Conservation (phyloP, 2,113 vertebrate genomes). For the Crotalus viridis region DNA sequence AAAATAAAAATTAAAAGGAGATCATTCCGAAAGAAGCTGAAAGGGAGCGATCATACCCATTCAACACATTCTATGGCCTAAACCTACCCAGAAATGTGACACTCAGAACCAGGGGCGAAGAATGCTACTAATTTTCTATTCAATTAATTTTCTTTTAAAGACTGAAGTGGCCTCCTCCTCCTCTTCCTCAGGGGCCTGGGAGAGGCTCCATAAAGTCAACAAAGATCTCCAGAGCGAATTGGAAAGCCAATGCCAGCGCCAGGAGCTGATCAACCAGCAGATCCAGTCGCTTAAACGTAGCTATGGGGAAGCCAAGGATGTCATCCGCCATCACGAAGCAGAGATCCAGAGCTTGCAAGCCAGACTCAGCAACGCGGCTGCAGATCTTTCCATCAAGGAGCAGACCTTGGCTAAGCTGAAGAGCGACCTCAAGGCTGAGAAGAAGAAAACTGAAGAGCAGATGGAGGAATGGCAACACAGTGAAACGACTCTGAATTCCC, state of each 20-base stretch:
- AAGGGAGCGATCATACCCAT: slow-evolving; percentile 59
- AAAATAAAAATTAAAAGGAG: slow-evolving; percentile 55
- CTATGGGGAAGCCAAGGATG: slow-evolving; percentile 88
- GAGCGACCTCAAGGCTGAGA: slow-evolving; percentile 85
- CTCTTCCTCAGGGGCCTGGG: slow-evolving; percentile 84
- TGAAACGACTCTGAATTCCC: slow-evolving; percentile 77
- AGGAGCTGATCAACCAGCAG: slow-evolving; percentile 86
- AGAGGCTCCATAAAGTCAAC: slow-evolving; percentile 89
- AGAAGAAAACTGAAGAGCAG: slow-evolving; percentile 81
- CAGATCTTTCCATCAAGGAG: slow-evolving; percentile 87
- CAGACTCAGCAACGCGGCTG: slow-evolving; percentile 81
- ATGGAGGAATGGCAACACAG: slow-evolving; percentile 82
- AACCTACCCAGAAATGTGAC: slow-evolving; percentile 87
- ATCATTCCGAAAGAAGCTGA: slow-evolving; percentile 62
- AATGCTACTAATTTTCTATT: slow-evolving; percentile 89
- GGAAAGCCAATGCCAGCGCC: slow-evolving; percentile 87
- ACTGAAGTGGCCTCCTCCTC: slow-evolving; percentile 82
- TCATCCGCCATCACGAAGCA: slow-evolving; percentile 84
- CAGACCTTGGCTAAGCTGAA: slow-evolving; percentile 86
- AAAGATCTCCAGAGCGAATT: slow-evolving; percentile 88
- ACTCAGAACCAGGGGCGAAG: slow-evolving; percentile 79
- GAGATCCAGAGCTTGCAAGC: slow-evolving; percentile 87
- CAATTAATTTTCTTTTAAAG: slow-evolving; percentile 93
- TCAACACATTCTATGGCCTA: slow-evolving; percentile 68
- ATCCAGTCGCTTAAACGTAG: slow-evolving; percentile 86